A percentile compares a stretch with the other conserved stretches of the same genome.
These are phyloP conservation scores for Oplegnathus fasciatus DNA, from an alignment of 2,113 vertebrate genomes.

Conservation along the genomic window DNA sequence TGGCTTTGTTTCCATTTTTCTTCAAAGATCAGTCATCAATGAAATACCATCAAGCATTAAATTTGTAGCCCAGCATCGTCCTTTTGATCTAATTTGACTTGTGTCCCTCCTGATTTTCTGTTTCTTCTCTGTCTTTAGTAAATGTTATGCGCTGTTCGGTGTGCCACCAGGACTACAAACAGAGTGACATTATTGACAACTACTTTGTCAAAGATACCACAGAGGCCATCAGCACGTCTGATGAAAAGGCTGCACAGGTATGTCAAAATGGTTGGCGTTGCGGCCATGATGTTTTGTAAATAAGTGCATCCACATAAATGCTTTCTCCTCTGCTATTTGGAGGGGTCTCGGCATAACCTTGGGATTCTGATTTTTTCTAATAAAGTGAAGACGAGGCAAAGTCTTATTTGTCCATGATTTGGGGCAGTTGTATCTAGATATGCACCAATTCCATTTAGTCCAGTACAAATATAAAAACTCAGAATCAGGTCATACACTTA, in stretches of 20 bases:
- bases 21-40: not conserved
- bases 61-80: not conserved
- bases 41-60: not conserved
- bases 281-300: not conserved
- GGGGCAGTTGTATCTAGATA: not conserved
- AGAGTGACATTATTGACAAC: slow-evolving; percentile 97
- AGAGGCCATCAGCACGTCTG: slow-evolving; percentile 90
- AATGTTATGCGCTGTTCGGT: slow-evolving; percentile 95
- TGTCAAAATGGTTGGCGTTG: not conserved
- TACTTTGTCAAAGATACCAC: slow-evolving; percentile 98
- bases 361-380: not conserved
- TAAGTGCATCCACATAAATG: not conserved
- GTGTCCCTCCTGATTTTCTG: not conserved
- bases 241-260: slow-evolving; percentile 96
- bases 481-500: not conserved
- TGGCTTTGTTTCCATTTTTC: not conserved
- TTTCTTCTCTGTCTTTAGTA: slow-evolving; percentile 81
- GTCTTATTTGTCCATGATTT: not conserved
- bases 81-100: slow-evolving; percentile 5
- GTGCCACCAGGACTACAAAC: slow-evolving; percentile 97
- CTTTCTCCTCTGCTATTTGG: not conserved
- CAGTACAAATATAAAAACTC: not conserved
- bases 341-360: not conserved
- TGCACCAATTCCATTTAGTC: not conserved
- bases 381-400: not conserved